Conservation (phyloP, 1,140 invertebrate species). For the Diorhabda elongata region DNA sequence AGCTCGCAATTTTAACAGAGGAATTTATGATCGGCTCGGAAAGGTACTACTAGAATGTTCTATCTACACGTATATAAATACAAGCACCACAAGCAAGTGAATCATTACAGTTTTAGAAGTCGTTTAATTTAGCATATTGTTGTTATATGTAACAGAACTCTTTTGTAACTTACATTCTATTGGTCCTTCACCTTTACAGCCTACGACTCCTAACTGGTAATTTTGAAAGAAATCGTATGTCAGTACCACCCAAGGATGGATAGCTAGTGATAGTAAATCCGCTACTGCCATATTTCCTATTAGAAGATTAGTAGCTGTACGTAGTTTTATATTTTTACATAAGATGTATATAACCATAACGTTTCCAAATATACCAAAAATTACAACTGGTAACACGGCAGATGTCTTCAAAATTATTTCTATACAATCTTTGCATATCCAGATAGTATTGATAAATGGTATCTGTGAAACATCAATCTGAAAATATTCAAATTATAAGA, state of each 20-base stretch:
- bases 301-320: constrained; percentile 73
- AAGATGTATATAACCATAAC: constrained; percentile 66
- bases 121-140: too few relatives aligned
- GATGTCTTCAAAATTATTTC: constrained; percentile 61
- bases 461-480: constrained; percentile 27
- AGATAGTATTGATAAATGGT: constrained; percentile 57
- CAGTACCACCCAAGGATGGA: constrained; percentile 68
- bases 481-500: constrained; percentile 4
- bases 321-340: constrained; percentile 60
- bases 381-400: constrained; percentile 58
- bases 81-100: too few relatives aligned
- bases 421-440: constrained; percentile 54
- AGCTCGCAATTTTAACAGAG: too few relatives aligned
- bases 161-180: constrained; percentile 54
- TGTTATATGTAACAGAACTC: too few relatives aligned
- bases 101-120: too few relatives aligned
- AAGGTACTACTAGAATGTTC: too few relatives aligned
- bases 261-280: constrained; percentile 67
- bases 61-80: too few relatives aligned
- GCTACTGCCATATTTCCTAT: constrained; percentile 76
- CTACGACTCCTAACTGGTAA: constrained; percentile 64
- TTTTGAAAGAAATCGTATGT: constrained; percentile 67
- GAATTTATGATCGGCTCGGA: too few relatives aligned
- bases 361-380: constrained; percentile 70
- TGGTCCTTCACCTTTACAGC: constrained; percentile 67